Base-by-base conservation (phyloP, 2,888 invertebrate species). In the Dasysyrphus albostriatus region DNA sequence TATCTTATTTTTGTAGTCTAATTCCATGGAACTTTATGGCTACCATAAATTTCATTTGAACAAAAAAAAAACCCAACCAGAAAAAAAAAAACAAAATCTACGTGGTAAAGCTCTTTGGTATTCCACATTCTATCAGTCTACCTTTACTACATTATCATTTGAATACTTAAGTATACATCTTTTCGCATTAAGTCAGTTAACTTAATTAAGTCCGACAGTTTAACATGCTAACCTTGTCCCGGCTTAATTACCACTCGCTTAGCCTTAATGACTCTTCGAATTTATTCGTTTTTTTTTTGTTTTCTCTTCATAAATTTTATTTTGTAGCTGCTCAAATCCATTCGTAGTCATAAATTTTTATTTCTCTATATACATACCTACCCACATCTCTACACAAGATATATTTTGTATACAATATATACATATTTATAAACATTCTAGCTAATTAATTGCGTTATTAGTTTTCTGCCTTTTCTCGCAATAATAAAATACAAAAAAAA, bases 171-270 rank as follows among this genome's bases (percentile, higher is more conserved):
- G 69, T 73, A 63, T 77, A 51, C 54, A 54, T 56, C 49, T 85
- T 58, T 77, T 67, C 39, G 74, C 70, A 83, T 82, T 82, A 74
- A 75, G 44, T 67, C 75, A 49, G 72, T 65, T 87, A 83, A 87
- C 87, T 87, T 87, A 87, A 87, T 87, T 87, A 87, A 87, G 78
- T 61, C 73, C 42, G 85, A 85, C 83, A 87, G 87, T 74, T 85
- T 87, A 87, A 83, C 87, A 87, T 87, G 87, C 79, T 87, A 75
- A 87, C 87, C 87, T 87, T 87, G 87, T 87, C 83, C 85, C 83
- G 34, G 59, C 83, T 83, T 87, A 83, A 87, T 87, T 78, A 82
- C 83, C 87, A 72, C 83, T 82, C 87, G 87, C 87, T 85, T 85
- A 85, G 85, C 85, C 85, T 85, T 85, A 85, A 85, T 85, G 81